Conservation (phyloP, 2,113 vertebrate genomes). For the Stigmatopora nigra region DNA sequence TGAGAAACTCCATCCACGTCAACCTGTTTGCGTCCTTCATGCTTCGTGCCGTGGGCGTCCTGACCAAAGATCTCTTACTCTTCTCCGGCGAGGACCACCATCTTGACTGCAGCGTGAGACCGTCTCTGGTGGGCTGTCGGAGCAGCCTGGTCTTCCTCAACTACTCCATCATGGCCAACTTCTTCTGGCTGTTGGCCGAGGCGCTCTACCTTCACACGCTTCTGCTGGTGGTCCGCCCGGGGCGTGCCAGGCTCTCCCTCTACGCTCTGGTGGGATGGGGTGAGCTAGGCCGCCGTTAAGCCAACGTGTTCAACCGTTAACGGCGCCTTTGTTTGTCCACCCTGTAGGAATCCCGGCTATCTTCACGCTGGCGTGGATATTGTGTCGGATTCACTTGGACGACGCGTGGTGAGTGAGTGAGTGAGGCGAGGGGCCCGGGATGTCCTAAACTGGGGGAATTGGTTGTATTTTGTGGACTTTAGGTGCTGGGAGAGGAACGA, state of each 20-base stretch:
- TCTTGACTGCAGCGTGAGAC: conserved; percentile 55
- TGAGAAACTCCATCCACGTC: conserved; percentile 93
- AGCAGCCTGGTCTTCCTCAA: conserved; percentile 84
- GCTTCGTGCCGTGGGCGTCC: conserved; percentile 82
- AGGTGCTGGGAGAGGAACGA: conserved; percentile 94
- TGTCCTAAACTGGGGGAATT: background rate
- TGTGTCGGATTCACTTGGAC: conserved; percentile 81
- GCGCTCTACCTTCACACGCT: conserved; percentile 87
- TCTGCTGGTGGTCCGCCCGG: conserved; percentile 76
- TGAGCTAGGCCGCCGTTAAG: conserved; percentile 43
- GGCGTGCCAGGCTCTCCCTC: conserved; percentile 71
- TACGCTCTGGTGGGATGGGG: conserved; percentile 91
- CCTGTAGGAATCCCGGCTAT: conserved; percentile 62
- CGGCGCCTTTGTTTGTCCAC: no score
- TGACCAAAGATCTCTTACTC: conserved; percentile 84
- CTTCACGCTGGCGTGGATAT: conserved; percentile 78
- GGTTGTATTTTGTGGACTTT: background rate
- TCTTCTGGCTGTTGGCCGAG: conserved; percentile 91
- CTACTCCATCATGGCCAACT: conserved; percentile 88
- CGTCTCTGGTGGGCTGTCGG: conserved; percentile 78
- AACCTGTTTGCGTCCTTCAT: conserved; percentile 93
- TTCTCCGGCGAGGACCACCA: conserved; percentile 74
- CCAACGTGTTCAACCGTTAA: background rate
- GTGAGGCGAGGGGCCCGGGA: background rate
- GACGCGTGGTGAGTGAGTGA: conserved; percentile 77